These are phyloP conservation scores for Gymnarchus niloticus DNA, from an alignment of 2,113 vertebrate genomes.

Conservation along the genomic window DNA sequence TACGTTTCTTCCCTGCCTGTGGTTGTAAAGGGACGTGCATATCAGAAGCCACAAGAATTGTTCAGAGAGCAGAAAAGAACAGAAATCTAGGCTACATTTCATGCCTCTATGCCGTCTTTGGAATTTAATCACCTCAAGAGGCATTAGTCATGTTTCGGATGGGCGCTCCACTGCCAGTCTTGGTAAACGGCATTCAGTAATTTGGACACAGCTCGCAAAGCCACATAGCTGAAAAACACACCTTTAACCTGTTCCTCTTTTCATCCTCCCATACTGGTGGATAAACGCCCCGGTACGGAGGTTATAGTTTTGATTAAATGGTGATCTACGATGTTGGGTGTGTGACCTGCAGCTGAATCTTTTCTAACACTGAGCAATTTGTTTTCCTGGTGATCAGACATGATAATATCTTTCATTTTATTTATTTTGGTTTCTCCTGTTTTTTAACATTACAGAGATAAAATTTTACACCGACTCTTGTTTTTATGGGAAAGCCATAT, in stretches of 20 bases:
- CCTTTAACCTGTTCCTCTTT: neutral
- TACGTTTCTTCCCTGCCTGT: neutral
- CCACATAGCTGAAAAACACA: neutral
- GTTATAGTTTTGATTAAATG: neutral
- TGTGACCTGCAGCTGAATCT: neutral
- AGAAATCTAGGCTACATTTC: neutral
- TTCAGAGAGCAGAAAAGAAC: neutral
- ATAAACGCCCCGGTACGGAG: neutral
- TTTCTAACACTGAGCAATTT: neutral
- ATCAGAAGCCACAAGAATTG: neutral
- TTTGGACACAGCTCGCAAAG: neutral
- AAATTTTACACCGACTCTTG: neutral
- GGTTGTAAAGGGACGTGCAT: neutral
- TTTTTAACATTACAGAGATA: neutral
- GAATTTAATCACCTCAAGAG: no score
- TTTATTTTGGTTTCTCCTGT: neutral
- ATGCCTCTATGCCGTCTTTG: no score
- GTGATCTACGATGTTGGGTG: neutral
- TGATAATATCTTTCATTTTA: neutral
- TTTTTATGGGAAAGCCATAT: neutral
- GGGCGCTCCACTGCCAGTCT: neutral
- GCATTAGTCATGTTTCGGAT: neutral
- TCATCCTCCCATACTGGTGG: neutral
- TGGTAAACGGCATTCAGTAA: neutral
- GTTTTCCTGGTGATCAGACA: neutral